Evolutionary conservation across 2,797 vertebrate species (phyloP).

Genomic region (Paramormyrops hopkinsi): DNA sequence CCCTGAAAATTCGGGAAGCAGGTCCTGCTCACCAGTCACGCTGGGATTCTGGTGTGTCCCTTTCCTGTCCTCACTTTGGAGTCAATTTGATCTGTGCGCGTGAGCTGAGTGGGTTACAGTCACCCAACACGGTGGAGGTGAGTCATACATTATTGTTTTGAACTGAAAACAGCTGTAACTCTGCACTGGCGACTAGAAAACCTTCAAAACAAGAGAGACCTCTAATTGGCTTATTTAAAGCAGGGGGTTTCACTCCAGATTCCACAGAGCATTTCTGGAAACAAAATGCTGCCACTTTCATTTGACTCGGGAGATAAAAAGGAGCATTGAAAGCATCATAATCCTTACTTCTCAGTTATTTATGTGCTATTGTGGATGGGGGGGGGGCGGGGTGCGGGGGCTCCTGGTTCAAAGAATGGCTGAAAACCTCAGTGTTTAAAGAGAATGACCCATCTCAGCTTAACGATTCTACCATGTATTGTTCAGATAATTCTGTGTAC

Average conservation of each 20-base stretch:
- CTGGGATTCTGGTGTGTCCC: not conserved
- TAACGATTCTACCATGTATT: not conserved
- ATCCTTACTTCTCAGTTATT: not conserved
- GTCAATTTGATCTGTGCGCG: not conserved
- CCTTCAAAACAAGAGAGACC: not conserved
- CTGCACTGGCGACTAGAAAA: not conserved
- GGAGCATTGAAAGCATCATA: not conserved
- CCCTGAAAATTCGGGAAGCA: not conserved
- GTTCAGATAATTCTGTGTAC: not conserved
- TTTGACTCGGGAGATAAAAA: not conserved
- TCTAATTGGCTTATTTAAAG: not conserved
- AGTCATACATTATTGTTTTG: not conserved
- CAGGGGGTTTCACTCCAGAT: not conserved
- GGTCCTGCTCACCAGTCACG: not conserved
- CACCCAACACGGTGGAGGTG: not conserved
- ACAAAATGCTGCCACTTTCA: not conserved
- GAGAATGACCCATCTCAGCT: not conserved
- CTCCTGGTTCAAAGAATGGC: not conserved
- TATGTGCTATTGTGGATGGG: not conserved
- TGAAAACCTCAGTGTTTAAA: not conserved
- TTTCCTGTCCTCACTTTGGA: not conserved
- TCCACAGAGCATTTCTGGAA: not conserved
- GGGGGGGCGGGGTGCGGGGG: not conserved
- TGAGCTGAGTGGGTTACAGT: slow-evolving; percentile 14
- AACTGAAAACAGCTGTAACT: not conserved